Base-by-base conservation (phyloP, 2,888 invertebrate species). In the Pristionchus exspectatus region DNA sequence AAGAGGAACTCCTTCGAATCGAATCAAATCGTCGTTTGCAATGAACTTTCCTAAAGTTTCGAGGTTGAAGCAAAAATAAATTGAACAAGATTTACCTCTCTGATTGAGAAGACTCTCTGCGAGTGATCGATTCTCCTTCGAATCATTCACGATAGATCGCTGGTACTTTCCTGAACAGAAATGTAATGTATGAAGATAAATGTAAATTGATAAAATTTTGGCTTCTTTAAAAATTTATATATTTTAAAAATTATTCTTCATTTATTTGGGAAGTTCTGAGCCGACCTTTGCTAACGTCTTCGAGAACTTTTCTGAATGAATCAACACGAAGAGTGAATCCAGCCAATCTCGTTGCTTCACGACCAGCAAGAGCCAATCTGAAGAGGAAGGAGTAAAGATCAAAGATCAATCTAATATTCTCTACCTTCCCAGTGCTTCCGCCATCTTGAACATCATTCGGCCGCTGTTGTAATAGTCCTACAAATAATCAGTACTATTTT, bases 391-490 rank as follows among this genome's bases (percentile, higher is more conserved):
- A 77, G 33, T 77, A 77, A 16, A 72, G 69, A 72, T 30, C 30
- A 72, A 30, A 30, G 30, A 38, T 77, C 44, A 77, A 72, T 38
- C 9, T 1, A 66, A 7, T 27, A 0, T 92, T 98, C 96, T 99
- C 96, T 99, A 96, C 72, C 99, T 96, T 0, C 99, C 99, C 94
- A 99, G 98, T 5, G 99, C 98, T 95, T 98, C 98, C 5, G 99
- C 98, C 96, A 99, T 96, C 95, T 98, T 98, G 14, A 98, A 97
- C 95, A 98, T 96, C 98, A 98, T 98, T 69, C 99, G 96, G 0
- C 99, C 99, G 96, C 97, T 98, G 30, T 98, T 98, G 96, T 99
- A 99, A 95, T 99, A 99, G 93, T 97, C 97, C 97, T 97, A 95
- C 5, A 27, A 21, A 16, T 50, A 50, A 50, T 7, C 5, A 50